Conservation (phyloP, 2,113 vertebrate genomes). For the Lepidothrix coronata region DNA sequence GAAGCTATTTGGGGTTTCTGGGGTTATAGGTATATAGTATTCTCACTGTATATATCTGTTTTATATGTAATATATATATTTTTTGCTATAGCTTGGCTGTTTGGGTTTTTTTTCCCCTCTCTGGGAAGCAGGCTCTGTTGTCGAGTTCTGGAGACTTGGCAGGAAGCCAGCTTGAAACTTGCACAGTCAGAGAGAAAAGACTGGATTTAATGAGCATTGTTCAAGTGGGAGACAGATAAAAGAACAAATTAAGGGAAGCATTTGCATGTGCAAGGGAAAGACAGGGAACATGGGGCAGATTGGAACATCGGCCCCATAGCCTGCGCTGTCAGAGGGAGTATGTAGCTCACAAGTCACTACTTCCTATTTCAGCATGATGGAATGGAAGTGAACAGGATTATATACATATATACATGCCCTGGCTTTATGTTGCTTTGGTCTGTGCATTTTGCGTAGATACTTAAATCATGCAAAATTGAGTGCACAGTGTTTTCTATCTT, state of each 20-base stretch:
- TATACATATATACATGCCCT: not conserved
- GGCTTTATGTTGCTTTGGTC: not conserved
- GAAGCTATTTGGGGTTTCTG: no score
- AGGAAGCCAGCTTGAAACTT: no score
- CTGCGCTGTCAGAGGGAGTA: not conserved
- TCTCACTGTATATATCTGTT: no score
- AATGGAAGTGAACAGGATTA: not conserved
- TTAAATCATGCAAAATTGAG: not conserved
- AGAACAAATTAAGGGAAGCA: not conserved
- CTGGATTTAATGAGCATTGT: conserved; percentile 1
- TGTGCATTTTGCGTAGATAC: not conserved
- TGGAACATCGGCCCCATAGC: not conserved
- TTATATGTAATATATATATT: no score
- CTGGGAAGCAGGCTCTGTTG: no score
- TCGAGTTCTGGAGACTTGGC: no score
- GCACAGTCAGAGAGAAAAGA: not conserved
- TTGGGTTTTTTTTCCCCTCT: no score
- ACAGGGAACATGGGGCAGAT: not conserved
- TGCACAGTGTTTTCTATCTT: not conserved
- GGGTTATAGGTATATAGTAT: no score
- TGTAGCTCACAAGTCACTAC: not conserved
- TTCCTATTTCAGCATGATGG: not conserved
- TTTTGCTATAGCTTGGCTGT: no score
- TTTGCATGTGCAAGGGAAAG: not conserved
- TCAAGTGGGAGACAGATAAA: not conserved